These are phyloP conservation scores for Trachops cirrhosus DNA, from an alignment of 2,797 vertebrate genomes.

Conservation along the genomic window DNA sequence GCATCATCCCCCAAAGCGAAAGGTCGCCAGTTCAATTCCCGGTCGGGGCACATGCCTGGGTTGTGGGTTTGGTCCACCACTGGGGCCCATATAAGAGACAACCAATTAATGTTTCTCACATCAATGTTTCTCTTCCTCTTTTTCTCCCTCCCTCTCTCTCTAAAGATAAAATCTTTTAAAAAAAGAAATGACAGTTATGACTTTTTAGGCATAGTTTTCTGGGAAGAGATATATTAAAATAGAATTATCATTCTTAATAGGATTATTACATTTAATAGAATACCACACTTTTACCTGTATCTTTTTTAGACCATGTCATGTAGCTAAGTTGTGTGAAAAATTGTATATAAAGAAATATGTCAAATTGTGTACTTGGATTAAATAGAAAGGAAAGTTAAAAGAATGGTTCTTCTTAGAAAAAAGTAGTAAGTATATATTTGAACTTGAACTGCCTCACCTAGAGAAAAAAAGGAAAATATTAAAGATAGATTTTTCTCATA, in stretches of 20 bases:
- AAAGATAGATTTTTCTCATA: conserved; percentile 24
- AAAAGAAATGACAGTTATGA: not conserved
- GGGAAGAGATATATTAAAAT: not conserved
- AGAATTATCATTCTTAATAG: not conserved
- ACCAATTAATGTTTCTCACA: too few species aligned
- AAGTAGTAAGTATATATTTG: not conserved
- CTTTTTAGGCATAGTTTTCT: conserved; percentile 4
- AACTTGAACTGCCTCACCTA: not conserved
- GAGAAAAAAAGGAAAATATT: not conserved
- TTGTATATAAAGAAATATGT: conserved; percentile 29
- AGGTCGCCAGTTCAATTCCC: not conserved
- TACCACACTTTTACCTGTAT: not conserved
- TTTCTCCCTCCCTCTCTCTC: too few species aligned
- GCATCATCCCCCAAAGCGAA: not conserved
- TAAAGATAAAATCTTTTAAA: not conserved
- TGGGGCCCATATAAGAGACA: not conserved
- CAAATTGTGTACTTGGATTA: not conserved
- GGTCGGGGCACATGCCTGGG: not conserved
- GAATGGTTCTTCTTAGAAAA: not conserved
- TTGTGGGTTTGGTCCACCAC: not conserved
- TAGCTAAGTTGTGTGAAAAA: conserved; percentile 33
- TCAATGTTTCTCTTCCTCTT: too few species aligned
- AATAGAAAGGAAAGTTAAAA: conserved; percentile 17
- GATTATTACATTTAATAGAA: conserved; percentile 4
- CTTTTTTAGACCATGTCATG: not conserved